Percentiles rank a stretch among this genome's conserved stretches.
These are phyloP conservation scores for Malacosoma neustria DNA, from an alignment of 2,888 invertebrate genomes.

Conservation along the genomic window DNA sequence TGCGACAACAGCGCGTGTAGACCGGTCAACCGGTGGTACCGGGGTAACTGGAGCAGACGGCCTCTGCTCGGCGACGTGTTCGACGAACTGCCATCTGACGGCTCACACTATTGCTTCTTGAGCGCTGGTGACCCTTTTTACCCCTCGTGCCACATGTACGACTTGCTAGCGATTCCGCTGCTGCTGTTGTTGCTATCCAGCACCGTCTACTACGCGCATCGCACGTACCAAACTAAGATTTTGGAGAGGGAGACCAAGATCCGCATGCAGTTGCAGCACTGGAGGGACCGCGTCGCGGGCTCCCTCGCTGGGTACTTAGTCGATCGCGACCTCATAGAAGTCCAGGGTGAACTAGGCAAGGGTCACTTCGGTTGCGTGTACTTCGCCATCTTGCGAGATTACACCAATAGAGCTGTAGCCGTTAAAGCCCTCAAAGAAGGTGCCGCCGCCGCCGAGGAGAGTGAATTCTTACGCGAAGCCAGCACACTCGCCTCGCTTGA, in stretches of 20 bases:
- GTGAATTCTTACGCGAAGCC: slow-evolving; percentile 84
- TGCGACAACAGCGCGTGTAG: neutral
- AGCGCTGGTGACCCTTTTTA: slow-evolving; percentile 47
- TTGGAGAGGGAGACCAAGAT: slow-evolving; percentile 28
- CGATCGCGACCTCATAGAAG: slow-evolving; percentile 21
- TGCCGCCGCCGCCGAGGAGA: slow-evolving; percentile 85
- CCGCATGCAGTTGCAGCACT: slow-evolving; percentile 14
- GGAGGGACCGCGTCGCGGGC: slow-evolving; percentile 16
- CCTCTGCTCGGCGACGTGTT: neutral
- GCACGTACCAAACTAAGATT: slow-evolving; percentile 17
- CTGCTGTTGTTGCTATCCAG: slow-evolving; percentile 3
- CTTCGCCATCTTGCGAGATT: slow-evolving; percentile 29
- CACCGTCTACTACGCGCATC: slow-evolving; percentile 13
- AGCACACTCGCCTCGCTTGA: slow-evolving; percentile 90
- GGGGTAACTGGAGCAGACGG: neutral
- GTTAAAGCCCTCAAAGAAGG: slow-evolving; percentile 88
- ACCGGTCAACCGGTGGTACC: neutral
- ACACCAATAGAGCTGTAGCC: slow-evolving; percentile 77
- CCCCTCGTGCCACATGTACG: slow-evolving; percentile 78
- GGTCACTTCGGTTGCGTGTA: slow-evolving; percentile 45
- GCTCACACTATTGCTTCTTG: slow-evolving; percentile 8
- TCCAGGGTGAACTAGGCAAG: slow-evolving; percentile 33
- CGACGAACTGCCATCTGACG: slow-evolving; percentile 13
- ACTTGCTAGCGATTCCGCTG: slow-evolving; percentile 53
- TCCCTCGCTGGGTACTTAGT: slow-evolving; percentile 23